Conservation (phyloP, 2,888 invertebrate species). For the Drosophila hamatofila region DNA sequence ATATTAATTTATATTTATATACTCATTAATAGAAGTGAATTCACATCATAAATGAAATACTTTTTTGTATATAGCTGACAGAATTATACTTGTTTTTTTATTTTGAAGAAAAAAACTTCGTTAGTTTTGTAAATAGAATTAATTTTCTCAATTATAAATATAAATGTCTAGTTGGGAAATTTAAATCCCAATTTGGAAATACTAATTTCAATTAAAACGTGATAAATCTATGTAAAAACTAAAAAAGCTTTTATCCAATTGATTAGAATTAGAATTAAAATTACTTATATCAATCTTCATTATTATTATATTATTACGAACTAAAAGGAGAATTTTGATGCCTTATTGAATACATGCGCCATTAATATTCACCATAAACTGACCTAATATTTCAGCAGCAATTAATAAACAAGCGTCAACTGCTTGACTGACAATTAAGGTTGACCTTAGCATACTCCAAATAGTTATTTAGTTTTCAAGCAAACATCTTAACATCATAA, state of each 20-base stretch:
- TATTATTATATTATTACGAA: not conserved
- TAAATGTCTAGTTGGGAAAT: too few species aligned
- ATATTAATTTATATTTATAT: too few species aligned
- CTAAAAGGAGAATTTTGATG: too few species aligned
- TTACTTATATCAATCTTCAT: not conserved
- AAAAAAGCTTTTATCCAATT: not conserved
- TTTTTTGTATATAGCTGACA: too few species aligned
- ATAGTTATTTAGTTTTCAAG: not conserved
- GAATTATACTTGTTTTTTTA: too few species aligned
- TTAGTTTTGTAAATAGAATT: too few species aligned
- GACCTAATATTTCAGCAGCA: not conserved
- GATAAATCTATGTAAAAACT: not conserved
- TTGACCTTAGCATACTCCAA: not conserved
- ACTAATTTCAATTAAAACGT: too few species aligned
- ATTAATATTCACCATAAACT: not conserved
- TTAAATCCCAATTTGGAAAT: not conserved
- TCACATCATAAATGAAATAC: too few species aligned
- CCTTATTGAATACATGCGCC: not conserved
- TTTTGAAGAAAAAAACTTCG: too few species aligned
- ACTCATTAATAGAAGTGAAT: too few species aligned
- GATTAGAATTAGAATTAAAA: not conserved
- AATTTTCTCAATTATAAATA: not conserved
- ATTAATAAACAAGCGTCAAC: constrained; percentile 2
- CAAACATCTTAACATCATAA: not conserved
- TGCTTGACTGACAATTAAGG: not conserved